Evolutionary conservation across 1,140 invertebrate species (phyloP).

Genomic region (Octopus bimaculoides): DNA sequence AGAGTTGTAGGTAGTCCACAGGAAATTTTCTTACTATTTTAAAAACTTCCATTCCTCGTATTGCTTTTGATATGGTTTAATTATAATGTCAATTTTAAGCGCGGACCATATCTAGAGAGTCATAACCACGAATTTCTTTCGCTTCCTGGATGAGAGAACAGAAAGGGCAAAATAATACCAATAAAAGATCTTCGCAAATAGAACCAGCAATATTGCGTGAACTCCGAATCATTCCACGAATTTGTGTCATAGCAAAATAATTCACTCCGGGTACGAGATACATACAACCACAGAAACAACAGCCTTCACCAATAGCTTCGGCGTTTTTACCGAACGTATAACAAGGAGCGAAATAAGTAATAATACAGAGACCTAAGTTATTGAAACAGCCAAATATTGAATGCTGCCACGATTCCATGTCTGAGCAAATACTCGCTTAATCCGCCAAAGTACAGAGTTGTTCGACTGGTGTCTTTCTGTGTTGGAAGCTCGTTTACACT

Average conservation of each 20-base stretch:
- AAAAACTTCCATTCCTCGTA: too few relatives aligned
- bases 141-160: conserved; percentile 51
- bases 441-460: too few relatives aligned
- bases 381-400: conserved; percentile 52
- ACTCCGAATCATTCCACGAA: conserved; percentile 52
- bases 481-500: too few relatives aligned
- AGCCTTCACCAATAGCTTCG: conserved; percentile 51
- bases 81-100: conserved; percentile 18
- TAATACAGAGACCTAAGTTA: conserved; percentile 49
- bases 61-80: too few relatives aligned
- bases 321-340: conserved; percentile 53
- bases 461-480: too few relatives aligned
- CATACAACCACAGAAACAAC: conserved; percentile 44
- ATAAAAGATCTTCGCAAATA: conserved; percentile 41
- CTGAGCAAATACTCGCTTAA: too few relatives aligned
- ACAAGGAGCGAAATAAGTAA: conserved; percentile 52
- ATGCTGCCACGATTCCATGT: conserved; percentile 36
- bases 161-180: conserved; percentile 44
- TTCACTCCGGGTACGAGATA: conserved; percentile 42
- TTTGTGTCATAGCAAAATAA: conserved; percentile 33
- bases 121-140: conserved; percentile 44
- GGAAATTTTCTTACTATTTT: too few relatives aligned
- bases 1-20: too few relatives aligned
- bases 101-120: conserved; percentile 29
- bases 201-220: conserved; percentile 46